These are phyloP conservation scores for Onychostoma macrolepis DNA, from an alignment of 2,113 vertebrate species.

Conservation along the genomic window DNA sequence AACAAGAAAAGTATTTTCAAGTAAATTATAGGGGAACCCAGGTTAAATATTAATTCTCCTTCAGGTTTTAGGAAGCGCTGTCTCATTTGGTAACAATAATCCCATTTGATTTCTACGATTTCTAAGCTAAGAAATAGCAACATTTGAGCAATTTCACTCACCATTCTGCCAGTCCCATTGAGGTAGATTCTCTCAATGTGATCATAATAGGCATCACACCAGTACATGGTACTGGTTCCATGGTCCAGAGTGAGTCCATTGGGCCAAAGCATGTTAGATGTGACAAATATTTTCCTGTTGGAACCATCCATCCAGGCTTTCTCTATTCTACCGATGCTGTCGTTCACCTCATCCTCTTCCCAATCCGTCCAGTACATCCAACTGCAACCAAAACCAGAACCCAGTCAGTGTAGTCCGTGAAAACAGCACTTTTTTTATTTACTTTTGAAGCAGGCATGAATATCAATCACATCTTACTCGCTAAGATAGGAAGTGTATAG, in stretches of 20 bases:
- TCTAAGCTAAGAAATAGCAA: not conserved
- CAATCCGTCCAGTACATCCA: slow-evolving; percentile 99
- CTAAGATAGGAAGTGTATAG: not conserved
- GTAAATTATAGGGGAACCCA: not conserved
- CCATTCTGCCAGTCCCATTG: slow-evolving; percentile 94
- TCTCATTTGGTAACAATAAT: not conserved
- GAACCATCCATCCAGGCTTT: slow-evolving; percentile 98
- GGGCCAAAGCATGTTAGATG: slow-evolving; percentile 98
- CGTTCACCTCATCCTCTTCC: slow-evolving; percentile 97
- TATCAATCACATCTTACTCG: not conserved
- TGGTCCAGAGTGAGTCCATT: slow-evolving; percentile 95
- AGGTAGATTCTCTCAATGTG: slow-evolving; percentile 96
- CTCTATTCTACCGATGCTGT: slow-evolving; percentile 96
- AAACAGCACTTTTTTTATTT: not conserved
- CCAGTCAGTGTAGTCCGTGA: not conserved
- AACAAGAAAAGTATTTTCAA: not conserved
- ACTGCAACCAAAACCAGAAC: slow-evolving; percentile 68
- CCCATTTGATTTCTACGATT: not conserved
- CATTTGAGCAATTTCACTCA: slow-evolving; percentile 66
- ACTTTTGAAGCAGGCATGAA: not conserved
- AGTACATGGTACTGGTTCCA: slow-evolving; percentile 86
- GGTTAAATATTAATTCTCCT: not conserved
- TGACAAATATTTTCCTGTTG: slow-evolving; percentile 91
- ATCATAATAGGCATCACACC: slow-evolving; percentile 98
- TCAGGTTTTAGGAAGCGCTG: not conserved